Evolutionary conservation across 2,888 invertebrate genomes (phyloP).

Genomic region (Megalurothrips usitatus): DNA sequence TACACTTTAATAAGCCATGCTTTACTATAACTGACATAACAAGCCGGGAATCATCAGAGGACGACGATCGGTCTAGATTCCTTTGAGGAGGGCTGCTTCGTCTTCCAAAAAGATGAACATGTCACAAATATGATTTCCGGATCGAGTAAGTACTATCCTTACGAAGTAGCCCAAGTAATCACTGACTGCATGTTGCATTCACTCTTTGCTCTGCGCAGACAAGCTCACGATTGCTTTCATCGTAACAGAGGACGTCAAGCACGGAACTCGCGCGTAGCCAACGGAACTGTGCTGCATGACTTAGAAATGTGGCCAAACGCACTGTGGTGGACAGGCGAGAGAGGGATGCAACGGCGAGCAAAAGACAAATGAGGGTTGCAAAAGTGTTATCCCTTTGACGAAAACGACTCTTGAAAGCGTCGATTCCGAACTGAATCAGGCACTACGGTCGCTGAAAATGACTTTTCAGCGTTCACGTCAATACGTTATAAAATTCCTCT

Average conservation of each 20-base stretch:
- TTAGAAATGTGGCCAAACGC: constrained; percentile 9
- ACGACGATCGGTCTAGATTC: constrained; percentile 17
- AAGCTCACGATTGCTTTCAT: constrained; percentile 20
- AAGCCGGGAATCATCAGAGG: constrained; percentile 14
- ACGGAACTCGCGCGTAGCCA: constrained; percentile 17
- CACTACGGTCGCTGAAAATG: not conserved
- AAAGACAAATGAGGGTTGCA: not conserved
- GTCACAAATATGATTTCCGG: not conserved
- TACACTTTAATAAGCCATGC: not conserved
- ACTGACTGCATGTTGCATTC: constrained; percentile 24
- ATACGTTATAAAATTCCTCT: not conserved
- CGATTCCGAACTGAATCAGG: not conserved
- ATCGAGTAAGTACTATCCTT: constrained; percentile 15
- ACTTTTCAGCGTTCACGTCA: not conserved
- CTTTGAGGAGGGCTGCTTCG: constrained; percentile 15
- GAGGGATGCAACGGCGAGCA: not conserved
- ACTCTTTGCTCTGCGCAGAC: constrained; percentile 25
- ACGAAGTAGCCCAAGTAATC: constrained; percentile 24
- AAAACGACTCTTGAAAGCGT: too few relatives aligned
- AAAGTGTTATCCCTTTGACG: not conserved
- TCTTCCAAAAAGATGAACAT: constrained; percentile 10
- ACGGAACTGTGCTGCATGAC: constrained; percentile 7
- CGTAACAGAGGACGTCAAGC: not conserved
- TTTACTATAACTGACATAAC: not conserved
- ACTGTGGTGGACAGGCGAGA: constrained; percentile 12